Conservation (phyloP, 2,888 invertebrate genomes). For the Anagyrus pseudococci region DNA sequence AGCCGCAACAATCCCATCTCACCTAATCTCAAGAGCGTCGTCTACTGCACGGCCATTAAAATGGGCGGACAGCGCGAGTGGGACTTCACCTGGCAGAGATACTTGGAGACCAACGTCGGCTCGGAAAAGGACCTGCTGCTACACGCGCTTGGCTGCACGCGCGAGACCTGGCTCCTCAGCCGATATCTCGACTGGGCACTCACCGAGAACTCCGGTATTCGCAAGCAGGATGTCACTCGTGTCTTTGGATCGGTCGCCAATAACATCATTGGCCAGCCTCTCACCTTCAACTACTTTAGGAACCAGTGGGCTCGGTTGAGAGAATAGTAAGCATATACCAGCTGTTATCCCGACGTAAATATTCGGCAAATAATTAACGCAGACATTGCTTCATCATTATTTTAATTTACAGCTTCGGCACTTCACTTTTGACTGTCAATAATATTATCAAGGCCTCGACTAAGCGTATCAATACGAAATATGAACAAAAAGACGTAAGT, state of each 20-base stretch:
- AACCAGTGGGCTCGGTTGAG: slow-evolving; percentile 77
- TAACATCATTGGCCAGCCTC: slow-evolving; percentile 80
- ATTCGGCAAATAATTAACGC: too few relatives aligned
- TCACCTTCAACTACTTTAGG: slow-evolving; percentile 80
- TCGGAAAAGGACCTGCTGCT: slow-evolving; percentile 82
- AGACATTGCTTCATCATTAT: too few relatives aligned
- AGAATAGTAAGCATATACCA: slow-evolving; percentile 70
- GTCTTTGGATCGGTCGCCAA: slow-evolving; percentile 80
- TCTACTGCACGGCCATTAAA: slow-evolving; percentile 86
- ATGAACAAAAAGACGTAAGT: slow-evolving; percentile 78
- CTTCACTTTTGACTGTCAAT: slow-evolving; percentile 73
- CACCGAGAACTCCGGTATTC: slow-evolving; percentile 76
- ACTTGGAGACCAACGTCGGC: slow-evolving; percentile 76
- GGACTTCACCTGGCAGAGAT: slow-evolving; percentile 87
- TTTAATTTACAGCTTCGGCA: slow-evolving; percentile 71
- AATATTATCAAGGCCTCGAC: slow-evolving; percentile 77
- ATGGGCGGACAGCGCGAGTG: slow-evolving; percentile 86
- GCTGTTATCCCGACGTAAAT: too few relatives aligned
- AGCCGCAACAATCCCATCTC: slow-evolving; percentile 82
- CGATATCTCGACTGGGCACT: slow-evolving; percentile 79
- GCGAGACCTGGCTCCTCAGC: slow-evolving; percentile 82
- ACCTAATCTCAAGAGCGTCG: slow-evolving; percentile 80
- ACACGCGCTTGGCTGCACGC: slow-evolving; percentile 80
- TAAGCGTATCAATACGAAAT: slow-evolving; percentile 75
- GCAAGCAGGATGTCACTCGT: slow-evolving; percentile 81